Evolutionary conservation across 2,888 invertebrate genomes (phyloP), one percentile per base, ranked within the genome.

Genomic region (Protophormia terraenovae): DNA sequence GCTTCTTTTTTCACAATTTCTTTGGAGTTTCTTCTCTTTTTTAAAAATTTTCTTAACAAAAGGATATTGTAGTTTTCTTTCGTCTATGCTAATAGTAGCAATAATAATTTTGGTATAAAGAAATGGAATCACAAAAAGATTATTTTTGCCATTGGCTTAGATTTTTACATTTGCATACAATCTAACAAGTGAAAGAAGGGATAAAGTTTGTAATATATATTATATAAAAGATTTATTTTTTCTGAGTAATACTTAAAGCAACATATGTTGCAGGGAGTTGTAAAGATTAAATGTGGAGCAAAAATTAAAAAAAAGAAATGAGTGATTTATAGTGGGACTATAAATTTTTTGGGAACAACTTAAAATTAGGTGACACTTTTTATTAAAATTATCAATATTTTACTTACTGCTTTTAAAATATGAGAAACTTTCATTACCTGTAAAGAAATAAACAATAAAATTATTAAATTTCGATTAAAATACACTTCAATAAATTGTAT

Each of bases 91-190:
- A 80, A 84, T 80, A 66, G 53, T 60, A 45, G 12, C 24, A 53
- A 53, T 71, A 64, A 75, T 67, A 83, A 75, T 67, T 75, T 53
- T 67, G 62, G 24, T 24, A 66, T 14, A 82, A 45, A 55, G 38
- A 38, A 69, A 66, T 22, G 58, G 35, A 72, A 66, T 76, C 75
- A 58, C 58, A 79, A 79, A n/a, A n/a, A 75, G 79, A 75, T 84
- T 76, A 80, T 71, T 50, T 80, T 80, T 76, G 84, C 84, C 84
- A 66, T 71, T 80, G 84, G 84, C 80, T 75, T 79, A 24, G 35
- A 76, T 80, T 75, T 45, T 55, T 27, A 8, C 27, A 79, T 75
- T 84, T 77, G 75, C 73, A 55, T 24, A 76, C 24, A 69, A 27
- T 50, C 10, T 16, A 6, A 19, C 29, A 69, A 19, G 10, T 8